Evolutionary conservation across 2,113 vertebrate species (phyloP).

Genomic region (Scophthalmus maximus): DNA sequence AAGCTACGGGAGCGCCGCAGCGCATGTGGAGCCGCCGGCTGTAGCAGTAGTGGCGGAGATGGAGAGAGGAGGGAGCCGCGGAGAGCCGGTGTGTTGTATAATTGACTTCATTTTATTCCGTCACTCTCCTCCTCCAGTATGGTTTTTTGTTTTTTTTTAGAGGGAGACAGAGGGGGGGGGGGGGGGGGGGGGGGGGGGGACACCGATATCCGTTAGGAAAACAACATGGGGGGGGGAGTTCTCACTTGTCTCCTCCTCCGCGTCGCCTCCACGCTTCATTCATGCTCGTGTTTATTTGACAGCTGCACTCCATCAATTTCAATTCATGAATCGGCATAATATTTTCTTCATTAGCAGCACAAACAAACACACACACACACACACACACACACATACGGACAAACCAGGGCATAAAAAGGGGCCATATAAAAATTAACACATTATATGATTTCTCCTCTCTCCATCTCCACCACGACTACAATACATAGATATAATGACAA

Average conservation of each 20-base stretch:
- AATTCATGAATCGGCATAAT: slow-evolving; percentile 5
- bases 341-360: too few species aligned
- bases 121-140: slow-evolving; percentile 39
- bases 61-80: slow-evolving; percentile 51
- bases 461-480: too few species aligned
- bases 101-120: slow-evolving; percentile 71
- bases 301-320: neutral
- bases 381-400: too few species aligned
- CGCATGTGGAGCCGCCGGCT: slow-evolving; percentile 61
- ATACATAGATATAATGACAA: too few species aligned
- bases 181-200: slow-evolving; percentile 17
- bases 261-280: slow-evolving; percentile 40
- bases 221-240: neutral
- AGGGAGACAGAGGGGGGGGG: slow-evolving; percentile 13
- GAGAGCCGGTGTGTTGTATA: slow-evolving; percentile 56
- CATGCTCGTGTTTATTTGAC: slow-evolving; percentile 19
- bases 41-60: slow-evolving; percentile 52
- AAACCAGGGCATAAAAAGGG: too few species aligned
- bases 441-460: too few species aligned
- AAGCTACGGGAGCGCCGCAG: slow-evolving; percentile 51
- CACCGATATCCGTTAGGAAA: slow-evolving; percentile 14
- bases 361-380: too few species aligned
- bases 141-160: slow-evolving; percentile 3
- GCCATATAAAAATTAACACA: too few species aligned
- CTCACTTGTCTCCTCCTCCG: slow-evolving; percentile 7